Percentiles rank a stretch among this genome's conserved stretches.
Evolutionary conservation across 1,140 invertebrate genomes (phyloP).

Genomic region (Drosophila pectinifera): DNA sequence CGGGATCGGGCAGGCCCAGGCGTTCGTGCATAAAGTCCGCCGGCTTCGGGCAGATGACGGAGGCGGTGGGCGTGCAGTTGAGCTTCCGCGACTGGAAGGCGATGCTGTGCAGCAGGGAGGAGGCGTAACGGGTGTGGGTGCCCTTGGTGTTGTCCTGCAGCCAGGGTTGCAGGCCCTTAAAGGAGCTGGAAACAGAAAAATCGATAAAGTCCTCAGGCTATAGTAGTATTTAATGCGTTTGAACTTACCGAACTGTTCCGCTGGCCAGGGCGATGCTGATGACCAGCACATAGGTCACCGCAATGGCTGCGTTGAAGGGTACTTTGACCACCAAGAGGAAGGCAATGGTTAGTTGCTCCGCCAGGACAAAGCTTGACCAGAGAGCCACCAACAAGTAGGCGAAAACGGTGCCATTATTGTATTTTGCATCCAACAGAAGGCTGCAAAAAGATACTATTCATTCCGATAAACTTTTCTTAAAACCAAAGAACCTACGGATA

Average conservation of each 20-base stretch:
- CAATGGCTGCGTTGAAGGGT: slow-evolving; percentile 90
- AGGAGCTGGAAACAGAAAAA: slow-evolving; percentile 86
- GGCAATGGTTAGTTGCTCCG: slow-evolving; percentile 93
- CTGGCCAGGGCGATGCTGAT: slow-evolving; percentile 91
- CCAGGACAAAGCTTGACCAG: slow-evolving; percentile 92
- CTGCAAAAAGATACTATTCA: slow-evolving; percentile 31
- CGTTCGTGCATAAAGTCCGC: slow-evolving; percentile 83
- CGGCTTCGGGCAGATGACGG: slow-evolving; percentile 80
- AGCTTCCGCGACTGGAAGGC: slow-evolving; percentile 86
- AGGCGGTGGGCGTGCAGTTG: slow-evolving; percentile 78
- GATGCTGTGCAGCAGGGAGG: slow-evolving; percentile 89
- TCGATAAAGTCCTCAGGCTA: too few species aligned
- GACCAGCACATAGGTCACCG: slow-evolving; percentile 90
- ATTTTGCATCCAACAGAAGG: slow-evolving; percentile 69
- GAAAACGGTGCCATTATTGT: slow-evolving; percentile 70
- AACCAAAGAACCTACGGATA: slow-evolving; percentile 88
- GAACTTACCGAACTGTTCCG: slow-evolving; percentile 91
- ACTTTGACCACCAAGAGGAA: slow-evolving; percentile 93
- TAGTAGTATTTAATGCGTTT: too few species aligned
- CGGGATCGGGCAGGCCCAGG: slow-evolving; percentile 82
- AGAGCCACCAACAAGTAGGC: slow-evolving; percentile 88
- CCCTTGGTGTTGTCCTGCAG: slow-evolving; percentile 92
- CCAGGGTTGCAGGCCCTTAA: slow-evolving; percentile 91
- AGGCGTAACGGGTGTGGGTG: slow-evolving; percentile 91
- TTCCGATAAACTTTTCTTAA: background rate